These are phyloP conservation scores for Trichonephila clavata DNA, from an alignment of 1,140 invertebrate genomes.

Conservation along the genomic window DNA sequence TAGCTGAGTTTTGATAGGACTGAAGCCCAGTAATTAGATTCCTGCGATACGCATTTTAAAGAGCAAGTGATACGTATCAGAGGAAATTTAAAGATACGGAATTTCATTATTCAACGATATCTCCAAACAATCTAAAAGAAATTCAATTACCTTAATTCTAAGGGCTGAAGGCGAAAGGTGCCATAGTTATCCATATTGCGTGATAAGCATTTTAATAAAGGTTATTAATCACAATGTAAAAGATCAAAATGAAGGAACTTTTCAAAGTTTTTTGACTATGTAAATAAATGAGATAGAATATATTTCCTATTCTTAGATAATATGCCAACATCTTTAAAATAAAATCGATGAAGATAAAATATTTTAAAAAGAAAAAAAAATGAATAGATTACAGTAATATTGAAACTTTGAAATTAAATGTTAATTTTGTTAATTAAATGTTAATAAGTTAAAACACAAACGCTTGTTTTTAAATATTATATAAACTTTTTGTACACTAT, in stretches of 20 bases:
- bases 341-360: too few relatives aligned
- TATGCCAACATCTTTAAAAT: too few relatives aligned
- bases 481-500: too few relatives aligned
- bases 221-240: conserved; percentile 5
- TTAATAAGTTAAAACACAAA: too few relatives aligned
- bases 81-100: neutral
- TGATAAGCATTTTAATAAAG: conserved; percentile 27
- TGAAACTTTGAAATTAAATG: too few relatives aligned
- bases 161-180: neutral
- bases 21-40: conserved; percentile 40
- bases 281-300: too few relatives aligned
- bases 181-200: neutral
- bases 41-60: conserved; percentile 28
- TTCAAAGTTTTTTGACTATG: neutral
- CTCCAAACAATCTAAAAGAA: conserved; percentile 27
- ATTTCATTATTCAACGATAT: conserved; percentile 1
- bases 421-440: too few relatives aligned
- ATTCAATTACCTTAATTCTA: conserved; percentile 27
- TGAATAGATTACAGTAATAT: too few relatives aligned
- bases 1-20: neutral
- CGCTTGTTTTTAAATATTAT: too few relatives aligned
- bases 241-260: neutral
- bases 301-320: too few relatives aligned
- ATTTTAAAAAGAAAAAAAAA: too few relatives aligned
- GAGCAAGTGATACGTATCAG: neutral